Percentiles rank a stretch among this genome's conserved stretches.
phyloP scores from a whole-genome alignment of 2,888 invertebrate species.

The Drosophila subsilvestris region DNA sequence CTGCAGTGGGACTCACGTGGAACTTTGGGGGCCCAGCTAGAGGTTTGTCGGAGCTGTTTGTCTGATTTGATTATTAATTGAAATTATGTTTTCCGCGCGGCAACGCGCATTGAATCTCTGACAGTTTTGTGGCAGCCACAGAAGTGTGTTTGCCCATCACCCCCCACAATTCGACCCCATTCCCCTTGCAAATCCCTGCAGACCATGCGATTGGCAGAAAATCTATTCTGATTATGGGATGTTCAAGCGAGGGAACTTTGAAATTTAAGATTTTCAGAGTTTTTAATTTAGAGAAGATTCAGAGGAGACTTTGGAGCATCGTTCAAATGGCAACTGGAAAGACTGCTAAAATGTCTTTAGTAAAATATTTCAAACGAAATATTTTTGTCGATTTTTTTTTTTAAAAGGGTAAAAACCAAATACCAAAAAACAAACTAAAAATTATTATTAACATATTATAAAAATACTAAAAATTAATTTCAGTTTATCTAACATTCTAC shows the following conservation, averaged over 20 bases:
- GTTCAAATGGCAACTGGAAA: not conserved
- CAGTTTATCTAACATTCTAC: no score
- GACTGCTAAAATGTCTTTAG: not conserved
- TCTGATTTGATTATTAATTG: constrained; percentile 75
- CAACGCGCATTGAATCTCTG: constrained; percentile 71
- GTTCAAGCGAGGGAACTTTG: constrained; percentile 2
- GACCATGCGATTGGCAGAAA: constrained; percentile 23
- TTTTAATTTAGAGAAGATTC: not conserved
- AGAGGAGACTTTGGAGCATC: not conserved
- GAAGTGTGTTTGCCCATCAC: constrained; percentile 10
- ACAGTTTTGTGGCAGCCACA: constrained; percentile 66
- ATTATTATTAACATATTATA: no score
- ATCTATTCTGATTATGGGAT: constrained; percentile 24
- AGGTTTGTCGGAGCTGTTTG: constrained; percentile 48
- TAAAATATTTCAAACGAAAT: no score
- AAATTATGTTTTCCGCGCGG: constrained; percentile 64
- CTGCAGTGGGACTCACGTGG: constrained; percentile 50
- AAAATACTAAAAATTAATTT: no score
- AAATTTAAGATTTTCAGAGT: not conserved
- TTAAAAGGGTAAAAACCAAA: no score
- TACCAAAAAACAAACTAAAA: no score
- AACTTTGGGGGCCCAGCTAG: not conserved
- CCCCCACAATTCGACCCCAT: not conserved
- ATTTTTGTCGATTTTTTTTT: no score
- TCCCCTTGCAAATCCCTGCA: constrained; percentile 11